A percentile compares a stretch with the other conserved stretches of the same genome.
phyloP scores from a whole-genome alignment of 2,113 vertebrate genomes.

The Acrocephalus kingi region DNA sequence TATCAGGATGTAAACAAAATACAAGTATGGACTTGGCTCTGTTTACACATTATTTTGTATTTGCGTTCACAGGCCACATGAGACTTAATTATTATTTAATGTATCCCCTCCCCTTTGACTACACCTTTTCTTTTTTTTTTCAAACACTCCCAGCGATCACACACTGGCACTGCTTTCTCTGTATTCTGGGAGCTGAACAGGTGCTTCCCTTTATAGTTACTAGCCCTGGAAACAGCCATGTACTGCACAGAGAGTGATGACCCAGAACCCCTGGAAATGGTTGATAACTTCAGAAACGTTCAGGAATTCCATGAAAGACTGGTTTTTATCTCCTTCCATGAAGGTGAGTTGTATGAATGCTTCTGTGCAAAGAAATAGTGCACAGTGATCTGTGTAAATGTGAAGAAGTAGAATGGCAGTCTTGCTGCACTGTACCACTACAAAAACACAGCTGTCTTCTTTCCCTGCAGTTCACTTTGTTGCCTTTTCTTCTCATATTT shows the following conservation, averaged over 20 bases:
- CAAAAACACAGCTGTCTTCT: neutral
- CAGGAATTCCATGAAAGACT: constrained; percentile 82
- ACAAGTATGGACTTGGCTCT: neutral
- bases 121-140: neutral
- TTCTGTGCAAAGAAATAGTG: neutral
- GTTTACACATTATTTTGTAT: neutral
- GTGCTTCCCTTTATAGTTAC: constrained; percentile 72
- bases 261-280: constrained; percentile 75
- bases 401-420: neutral
- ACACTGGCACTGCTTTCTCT: neutral
- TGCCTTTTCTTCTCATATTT: neutral
- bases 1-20: neutral
- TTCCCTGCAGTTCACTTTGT: neutral
- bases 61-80: neutral
- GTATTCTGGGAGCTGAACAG: neutral
- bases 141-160: neutral
- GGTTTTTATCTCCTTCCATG: constrained; percentile 85
- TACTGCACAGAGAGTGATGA: constrained; percentile 81
- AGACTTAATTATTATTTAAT: neutral
- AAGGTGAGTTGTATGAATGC: constrained; percentile 74
- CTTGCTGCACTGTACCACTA: neutral
- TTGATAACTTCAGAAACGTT: constrained; percentile 83
- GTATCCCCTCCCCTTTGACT: neutral
- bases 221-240: constrained; percentile 81
- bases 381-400: neutral